A percentile compares a stretch with the other conserved stretches of the same genome.
phyloP scores from a whole-genome alignment of 2,113 vertebrate species.

The Ptychochromis oligacanthus region DNA sequence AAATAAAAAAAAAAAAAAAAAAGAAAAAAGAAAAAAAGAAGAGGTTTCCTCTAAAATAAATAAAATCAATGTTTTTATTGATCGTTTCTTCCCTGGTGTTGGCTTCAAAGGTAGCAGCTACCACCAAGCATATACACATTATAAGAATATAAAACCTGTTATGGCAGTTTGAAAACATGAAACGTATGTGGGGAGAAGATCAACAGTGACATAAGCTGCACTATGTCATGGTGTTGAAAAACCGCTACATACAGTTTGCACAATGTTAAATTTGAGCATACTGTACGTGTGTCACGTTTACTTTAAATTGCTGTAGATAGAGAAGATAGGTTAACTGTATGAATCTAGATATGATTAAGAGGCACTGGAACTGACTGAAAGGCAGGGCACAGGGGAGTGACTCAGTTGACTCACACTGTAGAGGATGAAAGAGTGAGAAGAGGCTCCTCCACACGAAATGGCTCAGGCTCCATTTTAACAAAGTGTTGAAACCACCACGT shows the following conservation, averaged over 20 bases:
- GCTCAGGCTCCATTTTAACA: conserved; percentile 3
- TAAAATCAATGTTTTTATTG: not conserved
- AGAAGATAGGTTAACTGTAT: not conserved
- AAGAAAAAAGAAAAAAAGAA: too few species aligned
- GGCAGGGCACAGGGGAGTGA: conserved; percentile 45
- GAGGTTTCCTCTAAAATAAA: not conserved
- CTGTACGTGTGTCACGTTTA: not conserved
- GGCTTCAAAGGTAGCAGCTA: not conserved
- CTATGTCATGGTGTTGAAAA: not conserved
- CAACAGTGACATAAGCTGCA: not conserved
- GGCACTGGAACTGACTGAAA: conserved; percentile 39
- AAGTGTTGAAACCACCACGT: conserved; percentile 15
- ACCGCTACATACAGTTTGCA: not conserved
- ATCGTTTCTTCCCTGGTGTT: not conserved
- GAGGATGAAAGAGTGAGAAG: conserved; percentile 47
- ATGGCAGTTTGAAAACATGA: not conserved
- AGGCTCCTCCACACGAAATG: conserved; percentile 67
- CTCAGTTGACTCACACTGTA: conserved; percentile 45
- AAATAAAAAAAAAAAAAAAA: too few species aligned
- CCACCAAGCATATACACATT: not conserved
- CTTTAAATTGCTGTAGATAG: conserved; percentile 6
- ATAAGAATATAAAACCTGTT: not conserved
- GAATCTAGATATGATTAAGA: conserved; percentile 52
- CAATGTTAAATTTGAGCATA: not conserved
- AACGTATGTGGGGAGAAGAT: not conserved